These are phyloP conservation scores for Drosophila yakuba DNA, from an alignment of 1,140 invertebrate species.

Conservation along the genomic window DNA sequence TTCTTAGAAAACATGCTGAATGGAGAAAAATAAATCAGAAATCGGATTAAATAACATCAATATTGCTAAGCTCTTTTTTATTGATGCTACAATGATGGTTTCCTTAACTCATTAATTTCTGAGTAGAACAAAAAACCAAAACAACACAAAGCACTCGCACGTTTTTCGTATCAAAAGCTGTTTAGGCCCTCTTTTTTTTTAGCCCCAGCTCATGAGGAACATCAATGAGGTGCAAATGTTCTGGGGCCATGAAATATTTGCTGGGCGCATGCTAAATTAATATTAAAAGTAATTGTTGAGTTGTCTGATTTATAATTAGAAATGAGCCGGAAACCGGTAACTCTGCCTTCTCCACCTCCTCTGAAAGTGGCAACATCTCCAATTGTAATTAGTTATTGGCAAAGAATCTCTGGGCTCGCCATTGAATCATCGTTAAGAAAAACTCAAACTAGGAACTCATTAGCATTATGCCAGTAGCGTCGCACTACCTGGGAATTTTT, in stretches of 20 bases:
- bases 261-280: constrained; percentile 68
- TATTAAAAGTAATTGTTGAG: constrained; percentile 72
- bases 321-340: constrained; percentile 75
- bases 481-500: constrained; percentile 40
- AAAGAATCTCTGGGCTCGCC: constrained; percentile 29
- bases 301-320: constrained; percentile 70
- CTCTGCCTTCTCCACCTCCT: constrained; percentile 4
- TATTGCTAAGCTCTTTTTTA: constrained; percentile 14
- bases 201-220: constrained; percentile 7
- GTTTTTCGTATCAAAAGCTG: constrained; percentile 20
- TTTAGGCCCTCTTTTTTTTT: constrained; percentile 13
- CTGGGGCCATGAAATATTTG: constrained; percentile 48
- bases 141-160: constrained; percentile 27
- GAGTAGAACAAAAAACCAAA: constrained; percentile 23
- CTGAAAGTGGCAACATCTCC: constrained; percentile 35
- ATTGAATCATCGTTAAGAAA: constrained; percentile 69
- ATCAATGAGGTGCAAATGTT: constrained; percentile 53
- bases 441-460: constrained; percentile 69
- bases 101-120: constrained; percentile 24
- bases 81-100: constrained; percentile 26
- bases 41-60: constrained; percentile 7
- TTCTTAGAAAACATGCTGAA: background rate
- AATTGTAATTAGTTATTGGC: constrained; percentile 64
- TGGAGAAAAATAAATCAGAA: constrained; percentile 5
- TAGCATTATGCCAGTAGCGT: constrained; percentile 54